Conservation (phyloP, 2,797 vertebrate species). For the Prunella strophiata region DNA sequence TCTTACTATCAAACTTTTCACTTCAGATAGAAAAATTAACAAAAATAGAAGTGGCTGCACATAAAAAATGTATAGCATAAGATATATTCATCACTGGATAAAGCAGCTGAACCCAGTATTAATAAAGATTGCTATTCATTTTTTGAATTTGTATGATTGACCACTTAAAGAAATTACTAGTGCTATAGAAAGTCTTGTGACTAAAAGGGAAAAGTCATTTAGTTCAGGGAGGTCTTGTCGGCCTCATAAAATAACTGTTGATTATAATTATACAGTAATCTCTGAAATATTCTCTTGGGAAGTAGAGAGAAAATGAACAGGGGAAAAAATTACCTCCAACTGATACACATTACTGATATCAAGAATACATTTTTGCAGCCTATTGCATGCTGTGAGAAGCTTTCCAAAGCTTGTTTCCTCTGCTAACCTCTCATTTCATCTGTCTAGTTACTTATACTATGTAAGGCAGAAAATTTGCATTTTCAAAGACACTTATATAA, state of each 20-base stretch:
- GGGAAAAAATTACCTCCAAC: constrained; percentile 16
- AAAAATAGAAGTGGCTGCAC: constrained; percentile 13
- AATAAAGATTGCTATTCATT: constrained; percentile 40
- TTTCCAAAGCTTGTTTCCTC: neutral
- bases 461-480: neutral
- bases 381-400: neutral
- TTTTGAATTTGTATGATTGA: constrained; percentile 60
- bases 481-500: neutral
- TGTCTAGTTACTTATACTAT: neutral
- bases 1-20: neutral
- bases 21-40: neutral
- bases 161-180: constrained; percentile 46
- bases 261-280: constrained; percentile 67
- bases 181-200: constrained; percentile 35
- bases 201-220: constrained; percentile 54
- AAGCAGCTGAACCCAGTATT: constrained; percentile 10
- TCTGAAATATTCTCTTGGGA: constrained; percentile 48
- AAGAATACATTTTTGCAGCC: neutral
- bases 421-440: neutral
- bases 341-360: constrained; percentile 5
- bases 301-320: constrained; percentile 30
- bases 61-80: neutral
- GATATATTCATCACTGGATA: neutral
- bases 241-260: constrained; percentile 58
- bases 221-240: constrained; percentile 54